phyloP scores from a whole-genome alignment of 2,797 vertebrate species.

The Lepilemur ruficaudatus region DNA sequence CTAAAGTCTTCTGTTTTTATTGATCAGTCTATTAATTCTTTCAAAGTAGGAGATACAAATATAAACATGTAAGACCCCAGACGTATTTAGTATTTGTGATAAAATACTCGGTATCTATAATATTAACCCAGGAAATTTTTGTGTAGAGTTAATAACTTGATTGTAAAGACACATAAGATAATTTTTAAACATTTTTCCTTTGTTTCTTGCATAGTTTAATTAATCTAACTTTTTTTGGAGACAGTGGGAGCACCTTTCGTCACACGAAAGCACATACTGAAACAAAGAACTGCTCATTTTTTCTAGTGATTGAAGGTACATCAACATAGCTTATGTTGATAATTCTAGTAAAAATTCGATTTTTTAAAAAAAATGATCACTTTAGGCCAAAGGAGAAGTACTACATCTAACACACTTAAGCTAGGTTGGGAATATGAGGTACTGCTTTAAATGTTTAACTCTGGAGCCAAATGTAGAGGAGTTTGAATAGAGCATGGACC shows the following conservation, averaged over 20 bases:
- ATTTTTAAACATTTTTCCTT: background rate
- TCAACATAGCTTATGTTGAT: background rate
- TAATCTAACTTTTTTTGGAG: background rate
- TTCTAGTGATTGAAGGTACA: background rate
- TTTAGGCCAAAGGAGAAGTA: background rate
- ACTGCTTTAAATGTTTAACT: background rate
- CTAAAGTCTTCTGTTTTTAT: background rate
- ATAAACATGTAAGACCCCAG: background rate
- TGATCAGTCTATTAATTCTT: background rate
- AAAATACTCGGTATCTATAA: background rate
- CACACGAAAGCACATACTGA: background rate
- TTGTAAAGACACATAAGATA: background rate
- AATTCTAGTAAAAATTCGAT: background rate
- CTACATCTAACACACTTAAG: background rate
- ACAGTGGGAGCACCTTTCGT: background rate
- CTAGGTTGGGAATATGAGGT: background rate
- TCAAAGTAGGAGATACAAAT: slow-evolving; percentile 16
- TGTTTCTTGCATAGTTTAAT: background rate
- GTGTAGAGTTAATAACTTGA: background rate
- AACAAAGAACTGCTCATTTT: slow-evolving; percentile 1
- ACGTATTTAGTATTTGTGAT: background rate
- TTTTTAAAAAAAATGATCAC: background rate
- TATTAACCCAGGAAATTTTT: background rate
- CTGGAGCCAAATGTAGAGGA: background rate
- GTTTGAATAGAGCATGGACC: background rate